phyloP scores from a whole-genome alignment of 2,888 invertebrate species.

The Ophioninae sp. region DNA sequence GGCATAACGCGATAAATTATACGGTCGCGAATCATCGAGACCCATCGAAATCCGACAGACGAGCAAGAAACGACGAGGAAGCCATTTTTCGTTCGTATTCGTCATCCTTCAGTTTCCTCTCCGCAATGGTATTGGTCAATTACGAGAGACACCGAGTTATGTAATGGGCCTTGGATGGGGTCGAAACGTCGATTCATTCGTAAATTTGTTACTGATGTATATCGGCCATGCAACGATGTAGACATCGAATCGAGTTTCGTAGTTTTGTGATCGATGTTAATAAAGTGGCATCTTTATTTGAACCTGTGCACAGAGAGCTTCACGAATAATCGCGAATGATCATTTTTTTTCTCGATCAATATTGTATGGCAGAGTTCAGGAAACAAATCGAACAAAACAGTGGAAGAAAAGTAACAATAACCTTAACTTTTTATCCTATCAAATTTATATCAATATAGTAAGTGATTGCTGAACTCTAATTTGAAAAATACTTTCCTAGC shows the following conservation, averaged over 20 bases:
- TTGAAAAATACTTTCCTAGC: too few species aligned
- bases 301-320: conserved; percentile 1
- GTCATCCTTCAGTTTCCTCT: conserved; percentile 40
- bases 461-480: too few species aligned
- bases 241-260: conserved; percentile 41
- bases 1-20: conserved; percentile 62
- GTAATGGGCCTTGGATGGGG: conserved; percentile 41
- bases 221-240: conserved; percentile 31
- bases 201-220: conserved; percentile 40
- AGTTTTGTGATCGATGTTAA: conserved; percentile 16
- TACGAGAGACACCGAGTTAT: conserved; percentile 48
- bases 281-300: not conserved
- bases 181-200: conserved; percentile 49
- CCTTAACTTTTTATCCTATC: too few species aligned
- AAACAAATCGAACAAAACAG: too few species aligned
- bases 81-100: conserved; percentile 24
- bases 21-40: conserved; percentile 55
- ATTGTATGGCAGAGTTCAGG: too few species aligned
- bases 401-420: too few species aligned
- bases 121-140: conserved; percentile 37
- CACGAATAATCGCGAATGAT: too few species aligned
- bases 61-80: conserved; percentile 59
- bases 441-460: too few species aligned
- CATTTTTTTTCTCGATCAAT: too few species aligned
- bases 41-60: conserved; percentile 57